phyloP scores from a whole-genome alignment of 2,888 invertebrate genomes.

The Suillia variegata region DNA sequence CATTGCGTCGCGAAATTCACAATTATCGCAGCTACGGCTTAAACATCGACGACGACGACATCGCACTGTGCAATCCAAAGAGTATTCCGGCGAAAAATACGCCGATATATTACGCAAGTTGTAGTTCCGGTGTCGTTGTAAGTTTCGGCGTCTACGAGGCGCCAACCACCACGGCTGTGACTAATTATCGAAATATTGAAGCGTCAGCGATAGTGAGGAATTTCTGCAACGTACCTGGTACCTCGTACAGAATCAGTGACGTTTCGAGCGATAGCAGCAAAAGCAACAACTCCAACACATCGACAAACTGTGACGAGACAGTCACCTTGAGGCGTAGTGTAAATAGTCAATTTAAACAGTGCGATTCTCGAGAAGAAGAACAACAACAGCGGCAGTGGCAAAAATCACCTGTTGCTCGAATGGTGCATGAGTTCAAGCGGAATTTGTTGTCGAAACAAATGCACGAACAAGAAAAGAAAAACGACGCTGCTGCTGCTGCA shows the following conservation, averaged over 20 bases:
- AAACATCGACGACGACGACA: slow-evolving; percentile 36
- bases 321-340: slow-evolving; percentile 23
- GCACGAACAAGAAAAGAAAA: slow-evolving; percentile 21
- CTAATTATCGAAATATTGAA: slow-evolving; percentile 23
- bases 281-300: slow-evolving; percentile 13
- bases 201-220: neutral
- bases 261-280: slow-evolving; percentile 28
- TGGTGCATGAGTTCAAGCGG: slow-evolving; percentile 54
- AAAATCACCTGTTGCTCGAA: slow-evolving; percentile 31
- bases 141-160: neutral
- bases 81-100: slow-evolving; percentile 51
- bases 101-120: slow-evolving; percentile 15
- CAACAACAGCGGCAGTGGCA: neutral
- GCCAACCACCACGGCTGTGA: slow-evolving; percentile 12
- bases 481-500: slow-evolving; percentile 19
- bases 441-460: slow-evolving; percentile 48
- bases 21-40: slow-evolving; percentile 40
- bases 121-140: slow-evolving; percentile 4
- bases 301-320: slow-evolving; percentile 15
- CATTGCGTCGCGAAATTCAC: slow-evolving; percentile 52
- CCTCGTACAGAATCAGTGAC: neutral
- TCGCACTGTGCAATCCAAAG: slow-evolving; percentile 50
- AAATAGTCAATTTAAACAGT: no score
- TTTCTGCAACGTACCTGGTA: neutral
- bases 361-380: slow-evolving; percentile 12